A percentile compares a stretch with the other conserved stretches of the same genome.
These are phyloP conservation scores for Drosophila siamana DNA, from an alignment of 2,888 invertebrate genomes.

Conservation along the genomic window DNA sequence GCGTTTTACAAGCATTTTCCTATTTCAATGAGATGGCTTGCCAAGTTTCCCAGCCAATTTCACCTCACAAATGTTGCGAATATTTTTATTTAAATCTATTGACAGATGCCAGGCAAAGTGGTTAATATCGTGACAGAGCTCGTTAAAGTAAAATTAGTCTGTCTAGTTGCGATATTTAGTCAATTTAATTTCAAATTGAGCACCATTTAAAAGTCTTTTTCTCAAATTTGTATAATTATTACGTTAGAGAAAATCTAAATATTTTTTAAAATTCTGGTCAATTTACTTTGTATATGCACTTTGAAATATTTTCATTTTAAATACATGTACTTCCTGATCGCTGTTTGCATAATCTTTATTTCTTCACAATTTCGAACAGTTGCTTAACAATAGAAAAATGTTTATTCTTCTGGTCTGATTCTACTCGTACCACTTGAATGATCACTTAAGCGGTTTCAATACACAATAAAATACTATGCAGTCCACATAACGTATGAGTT, in stretches of 20 bases:
- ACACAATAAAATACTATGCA: slow-evolving; percentile 4
- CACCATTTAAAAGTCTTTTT: neutral
- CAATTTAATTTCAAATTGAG: neutral
- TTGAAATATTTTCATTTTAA: no score
- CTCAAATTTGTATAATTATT: neutral
- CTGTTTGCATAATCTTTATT: no score
- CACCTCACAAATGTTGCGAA: slow-evolving; percentile 17
- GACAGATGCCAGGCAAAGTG: neutral
- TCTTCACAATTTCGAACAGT: neutral
- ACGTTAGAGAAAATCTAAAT: no score
- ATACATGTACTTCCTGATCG: no score
- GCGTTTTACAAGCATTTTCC: slow-evolving; percentile 5
- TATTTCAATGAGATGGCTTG: neutral
- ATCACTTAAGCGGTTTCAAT: slow-evolving; percentile 21
- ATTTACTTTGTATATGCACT: no score
- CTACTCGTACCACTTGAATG: slow-evolving; percentile 2
- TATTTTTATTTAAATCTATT: slow-evolving; percentile 6
- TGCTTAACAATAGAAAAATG: neutral
- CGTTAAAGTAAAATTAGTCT: neutral
- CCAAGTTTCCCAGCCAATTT: slow-evolving; percentile 32
- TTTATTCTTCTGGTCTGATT: neutral
- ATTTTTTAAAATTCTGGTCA: no score
- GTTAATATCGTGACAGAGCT: neutral
- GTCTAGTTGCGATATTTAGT: neutral
- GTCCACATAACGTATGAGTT: neutral